A percentile compares a stretch with the other conserved stretches of the same genome.
phyloP scores from a whole-genome alignment of 2,113 vertebrate species.

The Rynchops niger region DNA sequence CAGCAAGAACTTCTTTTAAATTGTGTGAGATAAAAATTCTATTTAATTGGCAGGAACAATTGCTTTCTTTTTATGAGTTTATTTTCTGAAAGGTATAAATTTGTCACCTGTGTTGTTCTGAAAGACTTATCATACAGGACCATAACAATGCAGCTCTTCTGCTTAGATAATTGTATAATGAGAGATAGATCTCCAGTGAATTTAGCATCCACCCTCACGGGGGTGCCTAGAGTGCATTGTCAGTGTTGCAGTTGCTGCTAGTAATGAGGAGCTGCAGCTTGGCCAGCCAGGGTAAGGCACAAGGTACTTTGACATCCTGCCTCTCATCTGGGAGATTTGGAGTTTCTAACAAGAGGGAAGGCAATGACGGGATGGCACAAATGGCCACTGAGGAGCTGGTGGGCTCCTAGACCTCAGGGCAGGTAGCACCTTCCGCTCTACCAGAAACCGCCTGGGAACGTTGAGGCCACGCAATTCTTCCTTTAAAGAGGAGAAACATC shows the following conservation, averaged over 20 bases:
- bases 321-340: not conserved
- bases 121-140: not conserved
- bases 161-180: not conserved
- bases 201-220: not conserved
- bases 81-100: not conserved
- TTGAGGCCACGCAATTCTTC: not conserved
- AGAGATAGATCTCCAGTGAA: not conserved
- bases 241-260: not conserved
- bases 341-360: not conserved
- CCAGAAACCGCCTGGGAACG: not conserved
- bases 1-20: not conserved
- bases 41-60: not conserved
- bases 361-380: not conserved
- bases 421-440: not conserved
- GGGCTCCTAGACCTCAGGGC: not conserved
- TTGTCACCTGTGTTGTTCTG: not conserved
- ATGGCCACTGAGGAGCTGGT: accelerated
- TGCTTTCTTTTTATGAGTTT: not conserved
- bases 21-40: not conserved
- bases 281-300: not conserved
- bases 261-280: not conserved
- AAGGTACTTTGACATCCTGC: not conserved
- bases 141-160: not conserved
- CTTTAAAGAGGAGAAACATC: not conserved
- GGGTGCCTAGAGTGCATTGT: accelerated